These are phyloP conservation scores for Autographa pulchrina DNA, from an alignment of 2,888 invertebrate species.

Conservation along the genomic window DNA sequence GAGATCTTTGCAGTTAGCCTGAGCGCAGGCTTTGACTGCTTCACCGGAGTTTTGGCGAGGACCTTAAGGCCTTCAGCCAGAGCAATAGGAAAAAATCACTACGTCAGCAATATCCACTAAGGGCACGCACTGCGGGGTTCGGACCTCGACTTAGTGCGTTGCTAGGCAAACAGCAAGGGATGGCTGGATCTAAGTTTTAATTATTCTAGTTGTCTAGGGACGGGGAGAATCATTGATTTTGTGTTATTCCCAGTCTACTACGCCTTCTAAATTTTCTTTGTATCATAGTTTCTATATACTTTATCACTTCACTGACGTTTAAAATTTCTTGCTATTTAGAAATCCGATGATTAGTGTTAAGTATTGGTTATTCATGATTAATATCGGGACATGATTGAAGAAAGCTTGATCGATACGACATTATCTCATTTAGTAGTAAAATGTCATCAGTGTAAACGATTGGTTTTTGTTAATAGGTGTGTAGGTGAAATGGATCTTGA, in stretches of 20 bases:
- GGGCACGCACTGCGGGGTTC: too few relatives aligned
- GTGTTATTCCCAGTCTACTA: not conserved
- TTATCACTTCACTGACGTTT: slow-evolving; percentile 33
- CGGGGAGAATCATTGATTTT: too few relatives aligned
- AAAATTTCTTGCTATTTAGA: slow-evolving; percentile 27
- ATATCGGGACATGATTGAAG: slow-evolving; percentile 6
- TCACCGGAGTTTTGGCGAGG: too few relatives aligned
- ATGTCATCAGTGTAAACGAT: not conserved
- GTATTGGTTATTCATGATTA: slow-evolving; percentile 8
- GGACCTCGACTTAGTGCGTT: too few relatives aligned
- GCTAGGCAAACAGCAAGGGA: too few relatives aligned
- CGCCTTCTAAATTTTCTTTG: not conserved
- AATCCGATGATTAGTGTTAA: slow-evolving; percentile 38
- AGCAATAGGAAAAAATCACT: too few relatives aligned
- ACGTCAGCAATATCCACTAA: too few relatives aligned
- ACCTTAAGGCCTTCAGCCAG: too few relatives aligned
- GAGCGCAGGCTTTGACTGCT: too few relatives aligned
- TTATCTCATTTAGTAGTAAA: slow-evolving; percentile 8
- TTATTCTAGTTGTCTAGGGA: too few relatives aligned
- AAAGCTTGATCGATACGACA: slow-evolving; percentile 14
- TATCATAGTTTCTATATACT: slow-evolving; percentile 6
- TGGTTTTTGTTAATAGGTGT: not conserved
- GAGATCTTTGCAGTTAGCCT: too few relatives aligned
- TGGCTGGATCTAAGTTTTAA: too few relatives aligned
- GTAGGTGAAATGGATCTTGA: not conserved